Percentiles rank a stretch among this genome's conserved stretches.
These are phyloP conservation scores for Benthosema pterotum DNA, from an alignment of 2,797 vertebrate species.

Conservation along the genomic window DNA sequence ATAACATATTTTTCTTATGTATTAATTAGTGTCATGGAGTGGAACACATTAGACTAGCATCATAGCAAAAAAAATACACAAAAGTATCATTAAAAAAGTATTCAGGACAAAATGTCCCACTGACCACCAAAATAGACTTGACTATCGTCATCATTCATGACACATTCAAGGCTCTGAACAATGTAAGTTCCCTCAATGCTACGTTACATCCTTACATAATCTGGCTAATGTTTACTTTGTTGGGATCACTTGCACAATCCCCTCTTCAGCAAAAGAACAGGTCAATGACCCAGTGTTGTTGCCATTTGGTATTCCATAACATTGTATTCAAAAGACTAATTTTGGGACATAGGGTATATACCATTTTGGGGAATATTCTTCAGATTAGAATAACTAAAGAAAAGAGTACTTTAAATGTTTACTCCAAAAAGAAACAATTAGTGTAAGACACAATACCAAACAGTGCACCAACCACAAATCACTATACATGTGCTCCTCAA, in stretches of 20 bases:
- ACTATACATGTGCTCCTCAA: too few relatives aligned
- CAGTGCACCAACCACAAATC: too few relatives aligned
- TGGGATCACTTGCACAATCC: slow-evolving; percentile 53
- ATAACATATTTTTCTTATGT: too few relatives aligned
- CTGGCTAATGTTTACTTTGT: slow-evolving; percentile 68
- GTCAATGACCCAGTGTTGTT: slow-evolving; percentile 42
- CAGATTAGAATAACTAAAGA: too few relatives aligned
- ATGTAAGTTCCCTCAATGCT: slow-evolving; percentile 1
- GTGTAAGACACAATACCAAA: too few relatives aligned
- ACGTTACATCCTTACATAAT: slow-evolving; percentile 57
- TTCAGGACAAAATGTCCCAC: slow-evolving; percentile 22
- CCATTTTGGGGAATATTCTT: too few relatives aligned
- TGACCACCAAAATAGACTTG: not conserved
- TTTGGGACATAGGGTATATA: too few relatives aligned
- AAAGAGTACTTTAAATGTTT: too few relatives aligned
- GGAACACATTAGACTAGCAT: too few relatives aligned
- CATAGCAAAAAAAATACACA: not conserved
- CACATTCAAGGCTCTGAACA: slow-evolving; percentile 30
- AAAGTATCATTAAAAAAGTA: not conserved
- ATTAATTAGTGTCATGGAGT: too few relatives aligned
- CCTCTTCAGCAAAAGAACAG: slow-evolving; percentile 10
- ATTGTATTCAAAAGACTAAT: too few relatives aligned
- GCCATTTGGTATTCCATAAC: not conserved
- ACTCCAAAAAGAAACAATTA: too few relatives aligned
- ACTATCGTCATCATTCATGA: not conserved